These are phyloP conservation scores for Camponotus fellah DNA, from an alignment of 2,888 invertebrate genomes.

Conservation along the genomic window DNA sequence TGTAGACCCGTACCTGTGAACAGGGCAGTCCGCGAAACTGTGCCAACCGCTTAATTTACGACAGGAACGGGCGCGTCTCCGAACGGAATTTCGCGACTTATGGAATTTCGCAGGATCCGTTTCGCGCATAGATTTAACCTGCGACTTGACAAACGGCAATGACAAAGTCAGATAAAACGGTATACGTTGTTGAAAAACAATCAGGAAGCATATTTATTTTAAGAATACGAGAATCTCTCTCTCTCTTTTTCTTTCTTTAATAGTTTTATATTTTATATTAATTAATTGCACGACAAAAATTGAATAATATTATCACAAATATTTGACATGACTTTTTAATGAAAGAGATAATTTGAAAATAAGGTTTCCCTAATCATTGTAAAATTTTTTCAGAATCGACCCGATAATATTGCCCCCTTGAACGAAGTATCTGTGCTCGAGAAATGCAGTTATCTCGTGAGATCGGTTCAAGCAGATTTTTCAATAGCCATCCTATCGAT, in stretches of 20 bases:
- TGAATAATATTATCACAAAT: background rate
- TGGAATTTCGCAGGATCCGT: constrained; percentile 21
- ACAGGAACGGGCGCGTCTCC: constrained; percentile 2
- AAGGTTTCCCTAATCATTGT: background rate
- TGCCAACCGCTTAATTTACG: constrained; percentile 59
- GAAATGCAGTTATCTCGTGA: constrained; percentile 16
- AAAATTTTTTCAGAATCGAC: background rate
- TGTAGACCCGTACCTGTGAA: constrained; percentile 3
- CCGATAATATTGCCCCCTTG: background rate
- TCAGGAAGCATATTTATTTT: background rate
- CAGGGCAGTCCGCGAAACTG: constrained; percentile 48
- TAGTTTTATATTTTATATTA: constrained; percentile 5
- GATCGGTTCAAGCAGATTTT: constrained; percentile 15
- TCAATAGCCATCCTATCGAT: constrained; percentile 11
- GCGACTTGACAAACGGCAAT: background rate
- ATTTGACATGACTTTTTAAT: background rate
- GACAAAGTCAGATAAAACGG: background rate
- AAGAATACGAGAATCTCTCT: background rate
- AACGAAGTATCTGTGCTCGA: background rate
- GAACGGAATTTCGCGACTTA: constrained; percentile 23
- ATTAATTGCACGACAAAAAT: background rate
- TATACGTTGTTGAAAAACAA: background rate
- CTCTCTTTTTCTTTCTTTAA: background rate
- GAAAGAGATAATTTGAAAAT: background rate
- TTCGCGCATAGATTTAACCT: background rate